Evolutionary conservation across 2,113 vertebrate genomes (phyloP).

Genomic region (Nyctibius bracteatus): DNA sequence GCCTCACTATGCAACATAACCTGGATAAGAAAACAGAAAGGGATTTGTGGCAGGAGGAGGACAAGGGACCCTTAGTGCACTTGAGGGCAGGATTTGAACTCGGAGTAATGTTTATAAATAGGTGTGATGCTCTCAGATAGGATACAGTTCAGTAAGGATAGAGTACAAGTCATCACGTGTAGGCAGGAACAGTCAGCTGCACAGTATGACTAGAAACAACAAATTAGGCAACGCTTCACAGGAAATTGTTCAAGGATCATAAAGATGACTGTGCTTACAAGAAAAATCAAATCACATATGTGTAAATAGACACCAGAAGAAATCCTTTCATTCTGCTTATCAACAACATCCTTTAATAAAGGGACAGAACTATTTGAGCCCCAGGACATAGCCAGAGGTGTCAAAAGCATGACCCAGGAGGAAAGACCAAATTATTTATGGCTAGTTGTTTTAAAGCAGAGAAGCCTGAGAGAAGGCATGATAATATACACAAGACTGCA

Average conservation of each 20-base stretch:
- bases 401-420: neutral
- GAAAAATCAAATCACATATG: neutral
- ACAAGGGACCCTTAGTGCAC: neutral
- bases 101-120: neutral
- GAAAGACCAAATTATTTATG: neutral
- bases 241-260: neutral
- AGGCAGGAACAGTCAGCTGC: neutral
- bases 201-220: neutral
- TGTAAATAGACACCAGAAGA: neutral
- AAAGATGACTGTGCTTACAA: neutral
- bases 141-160: neutral
- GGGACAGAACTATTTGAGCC: neutral
- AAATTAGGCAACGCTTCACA: neutral
- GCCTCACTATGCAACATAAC: neutral
- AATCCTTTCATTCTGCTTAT: neutral
- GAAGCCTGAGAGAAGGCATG: neutral
- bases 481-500: neutral
- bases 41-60: neutral
- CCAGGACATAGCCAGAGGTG: neutral
- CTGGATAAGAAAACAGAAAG: neutral
- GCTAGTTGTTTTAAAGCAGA: neutral
- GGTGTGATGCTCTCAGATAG: neutral
- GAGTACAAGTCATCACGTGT: neutral
- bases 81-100: neutral
- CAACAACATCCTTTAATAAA: neutral